Evolutionary conservation across 2,797 vertebrate genomes (phyloP).

Genomic region (Iguana delicatissima): DNA sequence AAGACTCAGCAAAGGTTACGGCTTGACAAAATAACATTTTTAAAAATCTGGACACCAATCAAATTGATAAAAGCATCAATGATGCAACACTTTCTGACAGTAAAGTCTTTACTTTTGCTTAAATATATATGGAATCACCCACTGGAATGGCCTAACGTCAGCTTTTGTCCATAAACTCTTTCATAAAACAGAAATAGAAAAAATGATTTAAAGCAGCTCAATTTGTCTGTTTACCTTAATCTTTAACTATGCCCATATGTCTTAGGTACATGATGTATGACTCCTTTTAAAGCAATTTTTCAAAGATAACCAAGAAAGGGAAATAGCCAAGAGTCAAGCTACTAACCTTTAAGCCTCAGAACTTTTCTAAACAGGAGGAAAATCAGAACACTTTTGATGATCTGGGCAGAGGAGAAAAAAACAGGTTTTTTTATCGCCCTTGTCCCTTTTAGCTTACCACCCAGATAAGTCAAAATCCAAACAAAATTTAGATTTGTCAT

Average conservation of each 20-base stretch:
- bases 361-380: slow-evolving; percentile 81
- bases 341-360: slow-evolving; percentile 82
- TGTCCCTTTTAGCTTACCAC: slow-evolving; percentile 63
- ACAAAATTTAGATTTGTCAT: slow-evolving; percentile 25
- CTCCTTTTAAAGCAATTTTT: slow-evolving; percentile 85
- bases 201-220: slow-evolving; percentile 87
- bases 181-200: slow-evolving; percentile 82
- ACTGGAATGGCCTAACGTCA: slow-evolving; percentile 85
- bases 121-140: slow-evolving; percentile 84
- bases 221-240: slow-evolving; percentile 88
- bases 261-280: slow-evolving; percentile 84
- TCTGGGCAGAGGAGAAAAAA: slow-evolving; percentile 45
- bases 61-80: slow-evolving; percentile 81
- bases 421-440: slow-evolving; percentile 69
- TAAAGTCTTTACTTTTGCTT: slow-evolving; percentile 85
- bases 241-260: slow-evolving; percentile 86
- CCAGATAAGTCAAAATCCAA: not conserved
- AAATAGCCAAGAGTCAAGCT: slow-evolving; percentile 77
- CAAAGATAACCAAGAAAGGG: slow-evolving; percentile 82
- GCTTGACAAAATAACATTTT: slow-evolving; percentile 86
- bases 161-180: slow-evolving; percentile 84
- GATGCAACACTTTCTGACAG: slow-evolving; percentile 84
- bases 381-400: slow-evolving; percentile 75
- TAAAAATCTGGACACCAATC: slow-evolving; percentile 84
- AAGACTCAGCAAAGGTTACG: slow-evolving; percentile 84